Evolutionary conservation across 2,113 vertebrate species (phyloP).

Genomic region (Ameiurus melas): DNA sequence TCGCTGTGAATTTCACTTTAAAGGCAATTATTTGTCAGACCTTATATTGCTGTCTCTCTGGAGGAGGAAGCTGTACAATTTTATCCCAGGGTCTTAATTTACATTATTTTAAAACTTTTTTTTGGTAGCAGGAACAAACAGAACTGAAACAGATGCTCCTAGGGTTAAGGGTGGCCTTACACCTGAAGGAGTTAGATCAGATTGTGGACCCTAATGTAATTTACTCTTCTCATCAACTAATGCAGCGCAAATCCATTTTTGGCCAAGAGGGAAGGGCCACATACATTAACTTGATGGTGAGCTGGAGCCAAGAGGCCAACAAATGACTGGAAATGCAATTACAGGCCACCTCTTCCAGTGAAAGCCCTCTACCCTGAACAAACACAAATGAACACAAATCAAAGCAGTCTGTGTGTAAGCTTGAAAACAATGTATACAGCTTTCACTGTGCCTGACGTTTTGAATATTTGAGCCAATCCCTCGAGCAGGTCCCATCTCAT

Average conservation of each 20-base stretch:
- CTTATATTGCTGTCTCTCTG: slow-evolving; percentile 1
- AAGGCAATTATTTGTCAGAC: slow-evolving; percentile 17
- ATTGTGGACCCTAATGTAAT: slow-evolving; percentile 76
- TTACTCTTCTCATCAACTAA: slow-evolving; percentile 79
- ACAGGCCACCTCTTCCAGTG: slow-evolving; percentile 67
- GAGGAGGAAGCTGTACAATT: not conserved
- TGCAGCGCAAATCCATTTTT: slow-evolving; percentile 79
- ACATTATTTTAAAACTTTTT: not conserved
- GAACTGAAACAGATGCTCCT: slow-evolving; percentile 1
- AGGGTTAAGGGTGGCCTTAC: slow-evolving; percentile 53
- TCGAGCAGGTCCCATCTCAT: not conserved
- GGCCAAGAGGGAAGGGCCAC: slow-evolving; percentile 71
- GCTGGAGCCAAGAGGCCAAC: slow-evolving; percentile 66
- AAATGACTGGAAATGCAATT: slow-evolving; percentile 78
- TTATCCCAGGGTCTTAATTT: not conserved
- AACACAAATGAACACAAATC: slow-evolving; percentile 36
- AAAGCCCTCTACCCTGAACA: slow-evolving; percentile 40
- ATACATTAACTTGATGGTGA: slow-evolving; percentile 77
- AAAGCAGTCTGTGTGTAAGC: slow-evolving; percentile 29
- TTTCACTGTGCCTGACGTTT: slow-evolving; percentile 4
- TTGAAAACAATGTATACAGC: slow-evolving; percentile 21
- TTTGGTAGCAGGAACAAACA: slow-evolving; percentile 5
- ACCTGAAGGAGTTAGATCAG: slow-evolving; percentile 73
- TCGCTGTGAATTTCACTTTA: slow-evolving; percentile 21
- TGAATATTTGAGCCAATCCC: not conserved